Conservation (phyloP, 1,140 invertebrate genomes). For the Calephelis nemesis region DNA sequence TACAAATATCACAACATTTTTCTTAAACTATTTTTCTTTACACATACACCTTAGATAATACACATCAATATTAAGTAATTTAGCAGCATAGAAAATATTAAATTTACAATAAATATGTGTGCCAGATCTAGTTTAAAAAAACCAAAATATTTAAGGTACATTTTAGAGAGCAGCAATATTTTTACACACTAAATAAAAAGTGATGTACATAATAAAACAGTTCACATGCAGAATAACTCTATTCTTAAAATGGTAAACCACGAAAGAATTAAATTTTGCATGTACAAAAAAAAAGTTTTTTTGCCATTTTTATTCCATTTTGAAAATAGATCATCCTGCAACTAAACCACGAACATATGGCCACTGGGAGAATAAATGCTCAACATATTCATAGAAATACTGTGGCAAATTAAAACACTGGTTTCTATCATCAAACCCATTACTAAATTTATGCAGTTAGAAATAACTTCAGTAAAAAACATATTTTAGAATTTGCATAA, state of each 20-base stretch:
- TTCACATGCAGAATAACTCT: slow-evolving; percentile 40
- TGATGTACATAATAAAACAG: slow-evolving; percentile 53
- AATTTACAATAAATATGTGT: slow-evolving; percentile 64
- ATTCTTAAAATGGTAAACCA: no score
- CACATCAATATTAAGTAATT: slow-evolving; percentile 71
- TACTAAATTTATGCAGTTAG: neutral
- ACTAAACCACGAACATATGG: slow-evolving; percentile 56
- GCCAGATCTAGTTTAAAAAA: slow-evolving; percentile 55
- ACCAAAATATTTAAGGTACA: slow-evolving; percentile 43
- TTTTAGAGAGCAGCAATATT: slow-evolving; percentile 43
- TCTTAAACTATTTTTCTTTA: slow-evolving; percentile 69
- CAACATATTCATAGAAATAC: slow-evolving; percentile 8
- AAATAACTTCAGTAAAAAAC: slow-evolving; percentile 26
- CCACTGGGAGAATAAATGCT: slow-evolving; percentile 61
- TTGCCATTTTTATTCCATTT: no score
- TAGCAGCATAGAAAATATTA: slow-evolving; percentile 55
- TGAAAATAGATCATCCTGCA: neutral
- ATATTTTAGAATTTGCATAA: slow-evolving; percentile 21
- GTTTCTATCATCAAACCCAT: neutral
- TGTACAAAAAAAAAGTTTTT: no score
- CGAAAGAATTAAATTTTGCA: no score
- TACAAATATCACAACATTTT: slow-evolving; percentile 78
- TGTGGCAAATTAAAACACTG: neutral
- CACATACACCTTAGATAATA: slow-evolving; percentile 67
- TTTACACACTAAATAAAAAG: slow-evolving; percentile 39